Conservation (phyloP, 2,797 vertebrate genomes). For the Leptatherina wallacei region DNA sequence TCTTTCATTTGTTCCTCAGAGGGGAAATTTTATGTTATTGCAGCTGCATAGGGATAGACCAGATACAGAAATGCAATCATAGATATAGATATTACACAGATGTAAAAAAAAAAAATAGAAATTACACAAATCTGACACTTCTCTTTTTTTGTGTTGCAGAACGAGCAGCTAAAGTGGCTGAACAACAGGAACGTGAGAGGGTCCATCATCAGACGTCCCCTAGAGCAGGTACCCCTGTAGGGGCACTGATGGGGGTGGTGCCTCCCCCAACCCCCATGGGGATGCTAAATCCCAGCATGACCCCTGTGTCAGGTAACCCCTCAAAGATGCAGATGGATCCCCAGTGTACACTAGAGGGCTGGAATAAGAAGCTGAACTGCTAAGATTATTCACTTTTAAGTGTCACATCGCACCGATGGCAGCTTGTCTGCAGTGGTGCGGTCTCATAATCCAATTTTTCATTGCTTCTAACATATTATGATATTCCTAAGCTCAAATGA, state of each 20-base stretch:
- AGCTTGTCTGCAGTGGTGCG: conserved; percentile 29
- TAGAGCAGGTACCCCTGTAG: conserved; percentile 97
- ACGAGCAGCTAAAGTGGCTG: conserved; percentile 98
- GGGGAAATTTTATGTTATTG: no score
- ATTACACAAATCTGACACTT: background rate
- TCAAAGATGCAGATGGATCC: conserved; percentile 76
- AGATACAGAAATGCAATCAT: no score
- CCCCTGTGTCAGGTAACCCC: conserved; percentile 96
- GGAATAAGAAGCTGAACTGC: conserved; percentile 83
- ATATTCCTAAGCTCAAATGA: conserved; percentile 24
- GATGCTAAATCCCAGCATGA: conserved; percentile 98
- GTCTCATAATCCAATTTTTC: conserved; percentile 9
- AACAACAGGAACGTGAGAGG: conserved; percentile 99
- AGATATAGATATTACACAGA: background rate
- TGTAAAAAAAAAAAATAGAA: background rate
- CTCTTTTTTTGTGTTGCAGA: conserved; percentile 82
- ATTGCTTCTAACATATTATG: conserved; percentile 26
- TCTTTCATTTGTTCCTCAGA: background rate
- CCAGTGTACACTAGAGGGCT: conserved; percentile 65
- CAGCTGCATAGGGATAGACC: no score
- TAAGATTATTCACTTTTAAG: conserved; percentile 48
- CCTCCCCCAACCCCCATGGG: conserved; percentile 97
- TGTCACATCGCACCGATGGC: conserved; percentile 34
- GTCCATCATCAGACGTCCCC: conserved; percentile 93
- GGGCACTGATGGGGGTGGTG: conserved; percentile 96